Conservation (phyloP, 1,140 invertebrate species). For the Tachypleus tridentatus region DNA sequence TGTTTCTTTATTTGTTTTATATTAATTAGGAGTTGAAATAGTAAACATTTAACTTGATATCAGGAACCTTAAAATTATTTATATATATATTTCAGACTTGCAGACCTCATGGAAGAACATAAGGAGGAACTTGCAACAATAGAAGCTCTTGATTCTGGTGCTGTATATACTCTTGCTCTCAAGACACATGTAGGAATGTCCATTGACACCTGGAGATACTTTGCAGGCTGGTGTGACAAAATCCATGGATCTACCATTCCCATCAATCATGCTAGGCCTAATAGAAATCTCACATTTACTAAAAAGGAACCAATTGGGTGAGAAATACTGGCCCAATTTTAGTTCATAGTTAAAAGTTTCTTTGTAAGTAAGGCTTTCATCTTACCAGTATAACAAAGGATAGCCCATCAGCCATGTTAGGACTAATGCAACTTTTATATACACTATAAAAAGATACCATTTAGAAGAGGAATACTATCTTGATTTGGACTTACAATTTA, state of each 20-base stretch:
- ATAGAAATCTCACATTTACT: conserved; percentile 76
- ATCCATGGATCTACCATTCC: conserved; percentile 44
- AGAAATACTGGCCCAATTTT: conserved; percentile 17
- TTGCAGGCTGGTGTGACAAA: conserved; percentile 48
- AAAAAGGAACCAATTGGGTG: conserved; percentile 75
- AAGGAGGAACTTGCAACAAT: conserved; percentile 89
- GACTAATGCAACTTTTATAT: no score
- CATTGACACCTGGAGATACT: conserved; percentile 83
- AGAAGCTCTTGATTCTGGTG: conserved; percentile 83
- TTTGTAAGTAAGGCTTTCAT: no score
- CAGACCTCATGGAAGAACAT: conserved; percentile 84
- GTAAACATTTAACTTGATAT: no score
- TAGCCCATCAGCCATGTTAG: no score
- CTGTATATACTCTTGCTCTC: conserved; percentile 84
- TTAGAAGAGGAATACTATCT: no score
- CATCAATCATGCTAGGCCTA: conserved; percentile 64
- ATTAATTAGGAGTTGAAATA: no score
- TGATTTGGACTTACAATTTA: no score
- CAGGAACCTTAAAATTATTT: conserved; percentile 5
- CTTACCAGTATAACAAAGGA: no score
- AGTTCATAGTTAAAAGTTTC: conserved; percentile 7
- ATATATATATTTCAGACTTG: conserved; percentile 46
- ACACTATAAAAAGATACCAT: no score
- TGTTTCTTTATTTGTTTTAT: no score
- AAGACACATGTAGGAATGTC: conserved; percentile 93